Percentiles rank a stretch among this genome's conserved stretches.
These are phyloP conservation scores for Alethe castanea DNA, from an alignment of 2,113 vertebrate species.

Conservation along the genomic window DNA sequence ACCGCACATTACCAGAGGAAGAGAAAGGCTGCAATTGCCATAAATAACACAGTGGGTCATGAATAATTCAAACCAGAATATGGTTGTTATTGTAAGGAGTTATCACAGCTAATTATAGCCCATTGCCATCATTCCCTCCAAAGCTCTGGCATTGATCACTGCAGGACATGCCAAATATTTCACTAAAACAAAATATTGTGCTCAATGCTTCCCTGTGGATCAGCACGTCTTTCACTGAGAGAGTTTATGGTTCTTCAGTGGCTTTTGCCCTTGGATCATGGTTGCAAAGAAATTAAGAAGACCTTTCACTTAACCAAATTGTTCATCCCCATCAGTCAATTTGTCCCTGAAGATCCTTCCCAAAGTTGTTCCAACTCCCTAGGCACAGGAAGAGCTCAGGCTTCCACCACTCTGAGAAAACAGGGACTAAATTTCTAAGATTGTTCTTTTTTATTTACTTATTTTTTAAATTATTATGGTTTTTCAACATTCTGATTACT, in stretches of 20 bases:
- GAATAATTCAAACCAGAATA: slow-evolving; percentile 58
- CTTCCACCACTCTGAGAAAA: background rate
- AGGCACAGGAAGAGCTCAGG: background rate
- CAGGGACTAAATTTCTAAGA: background rate
- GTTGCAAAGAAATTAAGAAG: background rate
- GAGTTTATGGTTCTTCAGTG: background rate
- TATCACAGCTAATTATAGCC: slow-evolving; percentile 55
- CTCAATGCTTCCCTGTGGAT: background rate
- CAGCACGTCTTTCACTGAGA: background rate
- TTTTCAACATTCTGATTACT: background rate
- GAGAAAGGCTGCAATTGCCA: background rate
- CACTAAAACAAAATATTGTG: slow-evolving; percentile 28
- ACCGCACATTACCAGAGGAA: background rate
- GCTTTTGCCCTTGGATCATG: background rate
- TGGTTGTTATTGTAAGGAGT: slow-evolving; percentile 38
- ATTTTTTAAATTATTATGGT: too few species aligned
- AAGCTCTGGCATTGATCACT: slow-evolving; percentile 39
- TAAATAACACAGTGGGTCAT: slow-evolving; percentile 23
- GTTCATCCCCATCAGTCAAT: background rate
- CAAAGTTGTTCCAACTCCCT: background rate
- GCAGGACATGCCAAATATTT: slow-evolving; percentile 43
- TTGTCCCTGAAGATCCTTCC: background rate
- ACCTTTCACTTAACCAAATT: background rate
- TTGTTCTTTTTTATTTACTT: background rate
- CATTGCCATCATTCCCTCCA: background rate